A percentile compares a stretch with the other conserved stretches of the same genome.
These are phyloP conservation scores for Sorex fumeus DNA, from an alignment of 2,113 vertebrate genomes.

Conservation along the genomic window DNA sequence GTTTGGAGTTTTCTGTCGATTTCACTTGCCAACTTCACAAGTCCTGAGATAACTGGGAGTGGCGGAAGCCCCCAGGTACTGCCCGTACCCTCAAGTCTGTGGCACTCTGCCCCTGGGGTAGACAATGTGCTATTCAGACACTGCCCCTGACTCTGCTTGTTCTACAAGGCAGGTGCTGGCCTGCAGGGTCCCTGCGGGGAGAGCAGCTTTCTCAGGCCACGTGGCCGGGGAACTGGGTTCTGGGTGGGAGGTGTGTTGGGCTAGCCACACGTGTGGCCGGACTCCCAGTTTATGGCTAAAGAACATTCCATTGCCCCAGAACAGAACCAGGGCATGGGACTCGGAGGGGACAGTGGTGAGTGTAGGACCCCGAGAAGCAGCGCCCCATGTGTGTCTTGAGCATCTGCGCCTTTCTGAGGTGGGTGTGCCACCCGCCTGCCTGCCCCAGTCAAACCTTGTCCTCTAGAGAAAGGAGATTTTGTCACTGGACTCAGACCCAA, in stretches of 20 bases:
- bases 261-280: too few species aligned
- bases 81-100: neutral
- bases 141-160: neutral
- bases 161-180: neutral
- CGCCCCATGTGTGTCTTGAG: too few species aligned
- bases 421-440: neutral
- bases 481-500: slow-evolving; percentile 54
- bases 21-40: neutral
- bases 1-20: neutral
- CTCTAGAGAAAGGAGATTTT: neutral
- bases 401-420: neutral
- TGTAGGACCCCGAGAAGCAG: too few species aligned
- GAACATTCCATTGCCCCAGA: neutral
- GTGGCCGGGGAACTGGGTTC: neutral
- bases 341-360: too few species aligned
- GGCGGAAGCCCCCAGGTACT: neutral
- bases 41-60: neutral
- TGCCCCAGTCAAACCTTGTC: neutral
- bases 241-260: neutral
- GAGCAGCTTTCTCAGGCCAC: neutral
- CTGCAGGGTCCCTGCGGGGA: neutral
- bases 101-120: neutral
- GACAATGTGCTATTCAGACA: neutral
- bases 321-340: neutral
- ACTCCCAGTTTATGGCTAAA: neutral